A percentile compares a stretch with the other conserved stretches of the same genome.
These are phyloP conservation scores for Frankliniella intonsa DNA, from an alignment of 2,888 invertebrate species.

Conservation along the genomic window DNA sequence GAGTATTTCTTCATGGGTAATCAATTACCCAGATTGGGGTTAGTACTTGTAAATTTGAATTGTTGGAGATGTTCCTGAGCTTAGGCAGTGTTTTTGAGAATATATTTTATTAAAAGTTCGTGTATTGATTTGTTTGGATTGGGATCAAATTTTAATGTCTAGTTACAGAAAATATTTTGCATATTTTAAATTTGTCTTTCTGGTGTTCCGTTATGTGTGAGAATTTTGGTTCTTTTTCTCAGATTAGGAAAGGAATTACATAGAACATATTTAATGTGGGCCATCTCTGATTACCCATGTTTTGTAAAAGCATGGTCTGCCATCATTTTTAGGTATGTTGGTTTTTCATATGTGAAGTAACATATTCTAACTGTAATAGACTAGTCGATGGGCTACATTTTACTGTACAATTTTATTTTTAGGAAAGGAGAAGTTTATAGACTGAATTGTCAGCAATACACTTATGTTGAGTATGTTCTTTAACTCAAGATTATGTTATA, in stretches of 20 bases:
- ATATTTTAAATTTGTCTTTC: neutral
- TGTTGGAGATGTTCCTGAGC: no score
- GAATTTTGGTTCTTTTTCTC: neutral
- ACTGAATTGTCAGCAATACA: neutral
- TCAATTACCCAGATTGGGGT: no score
- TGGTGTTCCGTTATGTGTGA: neutral
- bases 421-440: constrained; percentile 17
- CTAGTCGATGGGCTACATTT: constrained; percentile 14
- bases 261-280: neutral
- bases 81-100: neutral
- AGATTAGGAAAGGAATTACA: neutral
- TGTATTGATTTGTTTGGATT: neutral
- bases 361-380: neutral
- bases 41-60: no score
- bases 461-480: neutral
- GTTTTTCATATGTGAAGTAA: neutral
- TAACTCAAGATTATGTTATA: neutral
- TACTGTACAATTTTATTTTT: neutral
- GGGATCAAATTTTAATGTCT: no score
- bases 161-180: neutral
- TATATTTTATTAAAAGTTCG: neutral
- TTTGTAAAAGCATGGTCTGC: neutral
- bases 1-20: no score
- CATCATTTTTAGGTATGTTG: neutral
- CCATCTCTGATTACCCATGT: neutral